Evolutionary conservation across 2,113 vertebrate species (phyloP), one percentile per base, ranked within the genome.

Genomic region (Phalacrocorax aristotelis): DNA sequence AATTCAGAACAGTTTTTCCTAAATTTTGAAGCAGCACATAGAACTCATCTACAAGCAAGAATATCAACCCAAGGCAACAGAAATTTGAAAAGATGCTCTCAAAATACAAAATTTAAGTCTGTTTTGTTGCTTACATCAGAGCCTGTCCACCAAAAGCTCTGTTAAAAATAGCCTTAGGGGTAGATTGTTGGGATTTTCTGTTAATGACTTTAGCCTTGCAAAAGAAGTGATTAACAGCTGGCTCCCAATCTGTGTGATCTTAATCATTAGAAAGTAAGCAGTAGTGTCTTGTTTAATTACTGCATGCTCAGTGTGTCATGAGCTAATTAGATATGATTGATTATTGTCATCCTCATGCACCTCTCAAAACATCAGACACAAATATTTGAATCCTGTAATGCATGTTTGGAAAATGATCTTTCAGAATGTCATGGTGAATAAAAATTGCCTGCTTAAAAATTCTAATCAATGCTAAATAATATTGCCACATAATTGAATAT

Each of bases 271-370:
- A 97, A 97, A 96, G 92, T 83, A 95, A 97, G 91, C 36, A 58
- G 46, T 95, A 97, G 95, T 84, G 81, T 92, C 87, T 88, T 90
- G 49, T 83, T 97, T 97, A 97, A 97, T 97, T 98, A 97, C 81
- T 93, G 78, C 77, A 90, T 87, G 84, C 82, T 83, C 57, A 90
- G 64, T 87, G 46, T 86, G 80, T 97, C 91, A 97, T 76, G 58
- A 90, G 61, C 87, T 96, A 97, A 97, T 97, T 96, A 95, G 62
- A 76, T 87, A 93, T 96, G 96, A 98, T 94, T 90, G 93, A 97
- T 97, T 96, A 93, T 87, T 97, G 93, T 93, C 96, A 95, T 91
- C 75, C 58, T 88, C 55, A 81, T 87, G 51, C 32, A 79, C 62
- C 74, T 91, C 93, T 97, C 70, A 92, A 93, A 94, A 94, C 52